Conservation (phyloP, 1,140 invertebrate species). For the Druon quercuslanigerum region DNA sequence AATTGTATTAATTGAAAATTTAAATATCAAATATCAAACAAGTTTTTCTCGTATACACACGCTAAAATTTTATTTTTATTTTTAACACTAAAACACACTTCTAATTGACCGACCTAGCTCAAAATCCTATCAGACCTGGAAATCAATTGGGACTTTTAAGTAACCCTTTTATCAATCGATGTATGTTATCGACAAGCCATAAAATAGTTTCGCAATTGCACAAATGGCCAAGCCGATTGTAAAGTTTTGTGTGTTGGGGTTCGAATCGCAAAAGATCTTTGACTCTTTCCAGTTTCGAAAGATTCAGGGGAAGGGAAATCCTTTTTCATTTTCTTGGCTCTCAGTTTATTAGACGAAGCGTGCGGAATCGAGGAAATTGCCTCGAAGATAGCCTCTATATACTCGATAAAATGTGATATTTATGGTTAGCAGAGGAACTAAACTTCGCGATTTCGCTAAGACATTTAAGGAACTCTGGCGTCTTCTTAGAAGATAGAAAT, state of each 20-base stretch:
- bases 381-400: slow-evolving; percentile 14
- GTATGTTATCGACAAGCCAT: slow-evolving; percentile 22
- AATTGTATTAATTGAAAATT: too few species aligned
- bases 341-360: slow-evolving; percentile 23
- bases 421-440: neutral
- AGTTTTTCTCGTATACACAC: too few species aligned
- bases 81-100: too few species aligned
- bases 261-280: neutral
- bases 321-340: slow-evolving; percentile 18
- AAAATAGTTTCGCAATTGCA: slow-evolving; percentile 2
- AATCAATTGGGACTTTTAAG: too few species aligned
- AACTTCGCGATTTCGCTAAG: neutral
- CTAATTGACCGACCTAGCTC: too few species aligned
- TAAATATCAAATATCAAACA: too few species aligned
- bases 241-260: neutral
- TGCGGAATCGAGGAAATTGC: slow-evolving; percentile 14
- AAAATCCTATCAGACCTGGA: too few species aligned
- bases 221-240: neutral
- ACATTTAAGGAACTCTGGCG: too few species aligned
- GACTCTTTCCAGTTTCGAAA: neutral
- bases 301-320: neutral
- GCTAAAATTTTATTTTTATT: too few species aligned
- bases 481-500: too few species aligned
- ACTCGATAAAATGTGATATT: slow-evolving; percentile 10
- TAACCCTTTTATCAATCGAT: too few species aligned